phyloP scores from a whole-genome alignment of 2,113 vertebrate species.

The Dendropsophus ebraccatus region DNA sequence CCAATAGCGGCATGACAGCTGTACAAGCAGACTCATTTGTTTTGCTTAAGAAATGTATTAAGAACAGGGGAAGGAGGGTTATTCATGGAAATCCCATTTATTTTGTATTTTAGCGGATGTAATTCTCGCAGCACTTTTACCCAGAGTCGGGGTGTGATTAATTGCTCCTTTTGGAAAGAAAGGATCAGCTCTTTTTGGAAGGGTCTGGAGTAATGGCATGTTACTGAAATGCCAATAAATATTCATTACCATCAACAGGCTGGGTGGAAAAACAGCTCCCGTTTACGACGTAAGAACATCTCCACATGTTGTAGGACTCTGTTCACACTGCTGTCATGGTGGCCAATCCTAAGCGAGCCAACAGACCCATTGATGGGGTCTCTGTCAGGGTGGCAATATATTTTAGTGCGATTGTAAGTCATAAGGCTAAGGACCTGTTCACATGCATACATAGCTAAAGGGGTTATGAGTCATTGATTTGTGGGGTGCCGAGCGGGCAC shows the following conservation, averaged over 20 bases:
- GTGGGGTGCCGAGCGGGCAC: too few relatives aligned
- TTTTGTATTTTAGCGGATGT: conserved; percentile 40
- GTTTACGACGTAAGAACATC: not conserved
- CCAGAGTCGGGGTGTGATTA: conserved; percentile 31
- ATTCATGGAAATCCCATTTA: conserved; percentile 46
- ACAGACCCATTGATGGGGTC: too few relatives aligned
- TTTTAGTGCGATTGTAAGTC: too few relatives aligned
- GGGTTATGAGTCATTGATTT: too few relatives aligned
- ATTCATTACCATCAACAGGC: conserved; percentile 20
- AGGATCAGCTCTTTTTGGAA: conserved; percentile 38
- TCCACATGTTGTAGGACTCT: not conserved
- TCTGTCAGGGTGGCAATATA: too few relatives aligned
- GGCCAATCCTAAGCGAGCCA: too few relatives aligned
- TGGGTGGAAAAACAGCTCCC: not conserved
- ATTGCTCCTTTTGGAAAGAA: conserved; percentile 32
- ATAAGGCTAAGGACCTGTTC: too few relatives aligned
- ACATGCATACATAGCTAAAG: too few relatives aligned
- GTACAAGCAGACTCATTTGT: conserved; percentile 35
- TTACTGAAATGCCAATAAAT: conserved; percentile 29
- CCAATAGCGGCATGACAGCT: not conserved
- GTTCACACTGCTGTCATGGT: too few relatives aligned
- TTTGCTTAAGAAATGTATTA: conserved; percentile 25
- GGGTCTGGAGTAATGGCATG: conserved; percentile 16
- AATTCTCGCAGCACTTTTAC: conserved; percentile 26
- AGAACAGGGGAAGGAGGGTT: conserved; percentile 31